Conservation (phyloP, 2,797 vertebrate genomes). For the Hydrolagus colliei region DNA sequence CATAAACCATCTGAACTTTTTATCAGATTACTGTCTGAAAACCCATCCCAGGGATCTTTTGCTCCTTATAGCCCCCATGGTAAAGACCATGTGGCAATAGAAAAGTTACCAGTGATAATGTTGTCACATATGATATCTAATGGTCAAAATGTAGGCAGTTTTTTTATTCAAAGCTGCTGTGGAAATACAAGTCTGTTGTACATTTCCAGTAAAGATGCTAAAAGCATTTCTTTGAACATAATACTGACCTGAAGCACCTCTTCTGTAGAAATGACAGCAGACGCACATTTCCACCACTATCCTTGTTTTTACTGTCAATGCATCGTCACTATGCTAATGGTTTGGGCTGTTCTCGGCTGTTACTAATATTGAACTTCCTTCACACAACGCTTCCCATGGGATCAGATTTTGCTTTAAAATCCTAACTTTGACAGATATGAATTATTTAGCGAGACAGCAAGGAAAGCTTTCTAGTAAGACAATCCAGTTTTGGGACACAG, state of each 20-base stretch:
- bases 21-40: neutral
- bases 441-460: neutral
- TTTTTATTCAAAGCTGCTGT: neutral
- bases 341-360: neutral
- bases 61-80: no score
- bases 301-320: neutral
- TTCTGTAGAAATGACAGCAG: neutral
- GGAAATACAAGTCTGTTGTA: neutral
- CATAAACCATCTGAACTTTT: neutral
- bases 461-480: neutral
- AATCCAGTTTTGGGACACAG: conserved; percentile 11
- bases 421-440: neutral
- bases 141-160: neutral
- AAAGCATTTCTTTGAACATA: neutral
- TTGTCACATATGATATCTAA: neutral
- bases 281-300: neutral
- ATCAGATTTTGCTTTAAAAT: neutral
- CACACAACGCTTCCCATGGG: neutral
- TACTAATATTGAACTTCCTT: neutral
- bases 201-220: neutral
- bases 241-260: neutral
- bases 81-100: neutral
- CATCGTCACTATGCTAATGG: neutral
- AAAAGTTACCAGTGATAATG: neutral
- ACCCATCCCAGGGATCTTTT: neutral